Evolutionary conservation across 2,113 vertebrate species (phyloP).

Genomic region (Callithrix jacchus): DNA sequence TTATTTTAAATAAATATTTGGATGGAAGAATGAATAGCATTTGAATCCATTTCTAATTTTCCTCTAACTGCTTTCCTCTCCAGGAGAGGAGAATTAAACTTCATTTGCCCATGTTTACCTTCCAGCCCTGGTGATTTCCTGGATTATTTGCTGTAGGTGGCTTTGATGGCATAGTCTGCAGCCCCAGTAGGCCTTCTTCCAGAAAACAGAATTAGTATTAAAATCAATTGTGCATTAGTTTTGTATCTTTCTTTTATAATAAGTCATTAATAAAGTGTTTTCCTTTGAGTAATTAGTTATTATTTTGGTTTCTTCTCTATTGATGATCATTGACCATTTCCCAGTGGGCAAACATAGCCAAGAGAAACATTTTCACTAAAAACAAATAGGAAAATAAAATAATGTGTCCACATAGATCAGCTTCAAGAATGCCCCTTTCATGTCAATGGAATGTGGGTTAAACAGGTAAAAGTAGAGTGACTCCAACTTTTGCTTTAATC

Average conservation of each 20-base stretch:
- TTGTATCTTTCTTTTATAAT: not conserved
- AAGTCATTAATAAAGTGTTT: not conserved
- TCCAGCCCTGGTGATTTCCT: not conserved
- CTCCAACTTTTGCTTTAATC: not conserved
- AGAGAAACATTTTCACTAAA: not conserved
- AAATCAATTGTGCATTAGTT: not conserved
- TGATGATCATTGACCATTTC: not conserved
- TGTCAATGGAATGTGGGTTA: not conserved
- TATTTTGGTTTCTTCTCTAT: not conserved
- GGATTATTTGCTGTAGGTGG: not conserved
- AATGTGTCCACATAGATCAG: not conserved
- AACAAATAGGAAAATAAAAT: not conserved
- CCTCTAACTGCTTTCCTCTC: not conserved
- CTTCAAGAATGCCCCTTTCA: not conserved
- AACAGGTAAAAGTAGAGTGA: not conserved
- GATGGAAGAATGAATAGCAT: conserved; percentile 44
- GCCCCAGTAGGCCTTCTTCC: not conserved
- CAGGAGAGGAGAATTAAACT: conserved; percentile 30
- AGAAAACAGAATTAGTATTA: not conserved
- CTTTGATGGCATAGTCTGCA: not conserved
- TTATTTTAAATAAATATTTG: conserved; percentile 65
- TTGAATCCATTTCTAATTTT: conserved; percentile 47
- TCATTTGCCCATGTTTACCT: not conserved
- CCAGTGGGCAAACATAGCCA: not conserved
- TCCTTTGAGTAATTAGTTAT: not conserved